Evolutionary conservation across 2,888 invertebrate species (phyloP).

Genomic region (Tetropium fuscum): DNA sequence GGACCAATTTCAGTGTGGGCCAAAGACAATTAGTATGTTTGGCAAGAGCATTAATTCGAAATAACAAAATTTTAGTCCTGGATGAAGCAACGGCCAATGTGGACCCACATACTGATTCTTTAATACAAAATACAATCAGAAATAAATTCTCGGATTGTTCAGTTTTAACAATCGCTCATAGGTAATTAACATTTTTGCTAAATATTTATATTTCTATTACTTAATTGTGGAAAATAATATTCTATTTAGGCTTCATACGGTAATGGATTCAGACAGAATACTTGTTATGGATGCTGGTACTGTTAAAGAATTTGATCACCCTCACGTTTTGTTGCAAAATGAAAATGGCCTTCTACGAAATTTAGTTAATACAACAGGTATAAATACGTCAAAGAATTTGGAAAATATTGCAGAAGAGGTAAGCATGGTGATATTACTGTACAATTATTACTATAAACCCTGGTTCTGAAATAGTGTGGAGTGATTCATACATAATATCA

Average conservation of each 20-base stretch:
- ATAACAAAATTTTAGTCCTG: slow-evolving; percentile 61
- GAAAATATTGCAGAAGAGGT: slow-evolving; percentile 55
- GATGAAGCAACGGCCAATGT: slow-evolving; percentile 89
- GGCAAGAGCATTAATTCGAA: slow-evolving; percentile 73
- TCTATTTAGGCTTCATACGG: slow-evolving; percentile 74
- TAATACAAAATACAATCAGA: slow-evolving; percentile 84
- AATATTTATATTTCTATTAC: too few species aligned
- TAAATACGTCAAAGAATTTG: slow-evolving; percentile 49
- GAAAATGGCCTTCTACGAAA: slow-evolving; percentile 73
- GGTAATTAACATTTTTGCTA: too few species aligned
- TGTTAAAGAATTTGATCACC: slow-evolving; percentile 82
- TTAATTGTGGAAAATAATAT: neutral
- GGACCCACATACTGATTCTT: slow-evolving; percentile 81
- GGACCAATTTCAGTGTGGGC: slow-evolving; percentile 62
- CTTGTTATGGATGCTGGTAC: slow-evolving; percentile 86
- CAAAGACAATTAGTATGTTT: slow-evolving; percentile 72
- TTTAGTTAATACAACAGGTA: slow-evolving; percentile 69
- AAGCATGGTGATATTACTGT: too few species aligned
- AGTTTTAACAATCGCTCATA: slow-evolving; percentile 88
- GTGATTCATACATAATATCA: too few species aligned
- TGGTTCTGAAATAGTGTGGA: too few species aligned
- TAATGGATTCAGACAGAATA: slow-evolving; percentile 89
- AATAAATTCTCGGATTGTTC: slow-evolving; percentile 82
- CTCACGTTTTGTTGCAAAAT: slow-evolving; percentile 75
- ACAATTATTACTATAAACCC: too few species aligned